Evolutionary conservation across 2,797 vertebrate species (phyloP), one percentile per base, ranked within the genome.

Genomic region (Ctenosaura bakeri): DNA sequence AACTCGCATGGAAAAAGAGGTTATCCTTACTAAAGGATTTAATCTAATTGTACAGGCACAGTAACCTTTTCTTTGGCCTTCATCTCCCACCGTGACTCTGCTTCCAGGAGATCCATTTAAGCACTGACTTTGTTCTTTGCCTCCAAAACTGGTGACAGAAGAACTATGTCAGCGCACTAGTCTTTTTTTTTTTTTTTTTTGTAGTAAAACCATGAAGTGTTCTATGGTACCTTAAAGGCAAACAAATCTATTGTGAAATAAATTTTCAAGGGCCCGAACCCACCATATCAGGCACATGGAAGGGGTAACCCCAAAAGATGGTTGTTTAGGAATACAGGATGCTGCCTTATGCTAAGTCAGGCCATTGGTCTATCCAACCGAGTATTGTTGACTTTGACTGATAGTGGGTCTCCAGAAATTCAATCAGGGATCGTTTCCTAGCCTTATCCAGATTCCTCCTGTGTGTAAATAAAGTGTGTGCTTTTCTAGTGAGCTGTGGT

Each of bases 41-140:
- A 88, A 90, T 42, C 83, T 93, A 54, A 3, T 12, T 3, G 92
- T 86, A 91, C 86, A 52, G 93, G 3, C 42, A 64, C 26, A 46
- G 56, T 50, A 66, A 56, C n/a, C 14, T 71, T 81, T 88, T 56
- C 59, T 20, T 46, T 90, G 64, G 38, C 38, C 86, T 80, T 52
- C 74, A 54, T 80, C 32, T 69, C 77, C 6, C 42, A 76, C 12
- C 12, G 24, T 24, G 54, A 46, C 77, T 79, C 26, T 3, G 2
- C 22, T 81, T 81, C 46, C 62, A 50, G 50, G 54, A n/a, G 6
- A 66, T 10, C 85, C 2, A 35, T 50, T n/a, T 87, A 66, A 66
- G 56, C 74, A 18, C 54, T 56, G 94, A 12, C 52, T 56, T 35
- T 71, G 32, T 29, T 89, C 35, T 0, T 71, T 77, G 81, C 73